Evolutionary conservation across 2,888 invertebrate genomes (phyloP), one percentile per base, ranked within the genome.

Genomic region (Phymatocera aterrima): DNA sequence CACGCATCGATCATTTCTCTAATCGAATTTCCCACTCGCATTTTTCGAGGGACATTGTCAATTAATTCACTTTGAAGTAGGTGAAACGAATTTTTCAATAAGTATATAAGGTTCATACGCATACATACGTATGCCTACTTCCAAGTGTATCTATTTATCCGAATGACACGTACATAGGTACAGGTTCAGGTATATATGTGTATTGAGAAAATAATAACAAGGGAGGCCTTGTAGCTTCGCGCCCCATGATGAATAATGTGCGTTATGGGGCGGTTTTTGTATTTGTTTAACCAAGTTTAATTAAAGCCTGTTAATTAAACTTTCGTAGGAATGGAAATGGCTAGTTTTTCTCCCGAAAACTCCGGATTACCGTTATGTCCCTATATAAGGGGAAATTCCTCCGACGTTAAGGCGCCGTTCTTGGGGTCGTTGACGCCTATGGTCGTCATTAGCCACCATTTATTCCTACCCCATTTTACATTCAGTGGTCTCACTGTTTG

Each of bases 271-370:
- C 46, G 70, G 70, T 68, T 80, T 80, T 80, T 77, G 61, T 74
- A 80, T 79, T 81, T 78, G 77, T 80, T n/a, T 78, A 31, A 54
- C 65, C 24, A 81, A 81, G 80, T 81, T 82, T 80, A 82, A 82
- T 82, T 81, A 82, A 81, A 79, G 78, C 78, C 78, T 31, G 78
- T 81, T n/a, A 80, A 82, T 81, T 81, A 82, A 82, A 82, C 80
- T 81, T 81, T 57, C 65, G 77, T 78, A 77, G 72, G 78, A 82
- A 82, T 79, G 79, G 70, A 81, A 81, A 82, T 80, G 78, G 79
- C 68, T 81, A 78, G 80, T 79, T 79, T 70, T 40, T 72, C 70
- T 68, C 28, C 21, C 68, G 28, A 3, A 12, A 46, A 68, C 68
- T 68, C 68, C 24, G 40, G n/a, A n/a, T 43, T 43, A 24, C 28